Conservation (phyloP, 2,113 vertebrate species). For the Oryzias javanicus region DNA sequence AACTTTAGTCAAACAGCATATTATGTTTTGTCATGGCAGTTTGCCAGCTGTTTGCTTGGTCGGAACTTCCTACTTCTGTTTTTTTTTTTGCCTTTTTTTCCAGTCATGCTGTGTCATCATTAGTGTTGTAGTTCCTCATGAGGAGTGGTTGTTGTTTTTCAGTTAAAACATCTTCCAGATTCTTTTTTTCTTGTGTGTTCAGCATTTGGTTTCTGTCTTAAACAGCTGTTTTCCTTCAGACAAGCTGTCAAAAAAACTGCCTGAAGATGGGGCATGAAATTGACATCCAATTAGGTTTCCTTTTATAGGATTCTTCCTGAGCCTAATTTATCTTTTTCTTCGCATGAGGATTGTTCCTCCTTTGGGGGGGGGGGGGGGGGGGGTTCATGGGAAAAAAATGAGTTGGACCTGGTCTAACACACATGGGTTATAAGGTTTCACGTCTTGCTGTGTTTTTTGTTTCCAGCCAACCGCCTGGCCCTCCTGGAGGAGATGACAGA, state of each 20-base stretch:
- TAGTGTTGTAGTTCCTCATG: background rate
- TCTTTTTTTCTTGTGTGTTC: no score
- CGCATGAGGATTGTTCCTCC: background rate
- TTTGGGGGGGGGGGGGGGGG: no score
- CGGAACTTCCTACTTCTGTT: background rate
- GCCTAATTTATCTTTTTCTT: background rate
- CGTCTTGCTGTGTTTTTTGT: conserved; percentile 6
- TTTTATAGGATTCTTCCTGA: background rate
- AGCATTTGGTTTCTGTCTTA: no score
- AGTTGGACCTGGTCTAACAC: background rate
- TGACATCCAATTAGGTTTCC: background rate
- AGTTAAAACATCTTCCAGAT: background rate
- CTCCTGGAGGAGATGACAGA: conserved; percentile 58
- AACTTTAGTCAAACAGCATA: background rate
- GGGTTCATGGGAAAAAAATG: background rate
- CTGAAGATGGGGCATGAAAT: no score
- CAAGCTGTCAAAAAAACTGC: no score
- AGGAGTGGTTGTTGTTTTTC: background rate
- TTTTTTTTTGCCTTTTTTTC: background rate
- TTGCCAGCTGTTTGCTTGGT: background rate
- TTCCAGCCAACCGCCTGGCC: conserved; percentile 70
- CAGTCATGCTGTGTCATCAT: background rate
- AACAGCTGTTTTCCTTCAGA: no score
- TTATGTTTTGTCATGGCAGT: background rate
- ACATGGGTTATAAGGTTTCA: no score